Evolutionary conservation across 2,797 vertebrate species (phyloP).

Genomic region (Loriculus beryllinus): DNA sequence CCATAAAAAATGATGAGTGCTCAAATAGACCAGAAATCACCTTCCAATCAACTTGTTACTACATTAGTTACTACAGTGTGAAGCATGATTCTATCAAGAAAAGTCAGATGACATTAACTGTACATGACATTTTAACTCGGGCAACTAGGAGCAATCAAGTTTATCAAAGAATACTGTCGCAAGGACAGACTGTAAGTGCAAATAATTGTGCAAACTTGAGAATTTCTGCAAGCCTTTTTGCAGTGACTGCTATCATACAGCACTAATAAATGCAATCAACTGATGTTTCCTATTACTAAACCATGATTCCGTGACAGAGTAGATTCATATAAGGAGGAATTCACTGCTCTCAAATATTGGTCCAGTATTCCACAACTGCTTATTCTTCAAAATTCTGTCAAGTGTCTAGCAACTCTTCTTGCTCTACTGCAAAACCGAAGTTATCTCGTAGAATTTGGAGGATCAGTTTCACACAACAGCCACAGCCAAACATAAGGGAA

Average conservation of each 20-base stretch:
- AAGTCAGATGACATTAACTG: not conserved
- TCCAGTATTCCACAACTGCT: not conserved
- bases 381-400: not conserved
- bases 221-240: not conserved
- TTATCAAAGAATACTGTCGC: not conserved
- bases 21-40: not conserved
- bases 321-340: not conserved
- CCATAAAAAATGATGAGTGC: not conserved
- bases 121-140: not conserved
- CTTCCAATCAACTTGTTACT: not conserved
- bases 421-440: not conserved
- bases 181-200: not conserved
- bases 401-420: not conserved
- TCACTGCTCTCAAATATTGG: not conserved
- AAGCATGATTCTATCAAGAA: not conserved
- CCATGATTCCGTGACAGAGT: not conserved
- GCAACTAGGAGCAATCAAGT: not conserved
- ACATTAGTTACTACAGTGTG: not conserved
- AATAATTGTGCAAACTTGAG: not conserved
- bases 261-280: not conserved
- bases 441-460: not conserved
- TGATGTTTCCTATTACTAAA: not conserved
- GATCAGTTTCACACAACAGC: not conserved
- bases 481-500: not conserved
- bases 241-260: not conserved